Evolutionary conservation across 2,113 vertebrate genomes (phyloP).

Genomic region (Misgurnus mizolepis): DNA sequence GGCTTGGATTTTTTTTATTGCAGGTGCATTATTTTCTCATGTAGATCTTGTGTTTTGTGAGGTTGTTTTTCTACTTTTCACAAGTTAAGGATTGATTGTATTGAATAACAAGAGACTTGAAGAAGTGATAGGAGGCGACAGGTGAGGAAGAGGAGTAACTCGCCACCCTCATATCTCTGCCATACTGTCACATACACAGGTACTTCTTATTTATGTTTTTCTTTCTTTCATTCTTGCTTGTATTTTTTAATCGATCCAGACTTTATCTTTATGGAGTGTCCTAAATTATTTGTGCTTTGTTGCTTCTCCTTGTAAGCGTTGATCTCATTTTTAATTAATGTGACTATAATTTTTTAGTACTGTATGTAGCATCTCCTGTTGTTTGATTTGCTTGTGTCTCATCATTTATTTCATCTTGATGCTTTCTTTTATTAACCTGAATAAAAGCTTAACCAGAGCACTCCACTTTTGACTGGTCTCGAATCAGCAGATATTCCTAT

Average conservation of each 20-base stretch:
- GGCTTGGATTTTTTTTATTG: constrained; percentile 10
- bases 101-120: constrained; percentile 44
- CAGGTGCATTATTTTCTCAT: constrained; percentile 3
- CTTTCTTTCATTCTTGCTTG: constrained; percentile 1
- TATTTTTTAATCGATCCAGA: not conserved
- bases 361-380: constrained; percentile 12
- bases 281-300: not conserved
- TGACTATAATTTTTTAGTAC: not conserved
- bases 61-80: constrained; percentile 26
- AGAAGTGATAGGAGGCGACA: constrained; percentile 40
- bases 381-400: constrained; percentile 6
- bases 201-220: constrained; percentile 52
- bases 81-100: constrained; percentile 61
- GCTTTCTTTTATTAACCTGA: constrained; percentile 21
- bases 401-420: constrained; percentile 33
- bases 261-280: not conserved
- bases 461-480: constrained; percentile 16
- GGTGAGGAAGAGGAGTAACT: constrained; percentile 56
- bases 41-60: not conserved
- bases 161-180: constrained; percentile 48
- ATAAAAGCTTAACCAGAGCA: constrained; percentile 13
- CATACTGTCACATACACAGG: constrained; percentile 62
- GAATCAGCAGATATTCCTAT: not conserved
- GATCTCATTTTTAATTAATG: constrained; percentile 25
- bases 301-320: not conserved